These are phyloP conservation scores for Sorex fumeus DNA, from an alignment of 2,113 vertebrate genomes.

Conservation along the genomic window DNA sequence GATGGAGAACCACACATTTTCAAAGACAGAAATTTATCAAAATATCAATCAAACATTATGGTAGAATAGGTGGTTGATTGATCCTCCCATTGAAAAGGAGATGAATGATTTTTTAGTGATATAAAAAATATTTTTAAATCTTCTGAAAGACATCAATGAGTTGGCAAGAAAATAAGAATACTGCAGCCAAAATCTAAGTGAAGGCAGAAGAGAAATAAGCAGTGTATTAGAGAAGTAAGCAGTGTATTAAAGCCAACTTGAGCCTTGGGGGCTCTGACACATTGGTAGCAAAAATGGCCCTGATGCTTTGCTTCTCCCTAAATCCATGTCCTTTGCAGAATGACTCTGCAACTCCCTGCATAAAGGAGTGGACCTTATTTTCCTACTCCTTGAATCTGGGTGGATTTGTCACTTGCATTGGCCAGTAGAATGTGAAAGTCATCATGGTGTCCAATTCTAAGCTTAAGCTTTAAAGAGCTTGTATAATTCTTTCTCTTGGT, in stretches of 20 bases:
- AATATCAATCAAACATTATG: slow-evolving; percentile 6
- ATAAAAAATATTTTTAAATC: slow-evolving; percentile 7
- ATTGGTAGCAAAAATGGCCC: background rate
- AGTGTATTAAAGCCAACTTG: background rate
- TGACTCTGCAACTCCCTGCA: slow-evolving; percentile 51
- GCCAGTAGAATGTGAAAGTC: background rate
- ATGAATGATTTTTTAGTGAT: background rate
- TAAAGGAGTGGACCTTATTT: background rate
- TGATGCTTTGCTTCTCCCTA: background rate
- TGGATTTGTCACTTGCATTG: slow-evolving; percentile 22
- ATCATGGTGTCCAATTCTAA: background rate
- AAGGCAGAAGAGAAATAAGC: slow-evolving; percentile 36
- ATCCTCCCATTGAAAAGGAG: slow-evolving; percentile 46
- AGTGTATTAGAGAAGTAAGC: slow-evolving; percentile 28
- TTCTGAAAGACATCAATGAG: slow-evolving; percentile 60
- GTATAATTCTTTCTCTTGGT: background rate
- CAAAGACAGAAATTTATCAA: slow-evolving; percentile 40
- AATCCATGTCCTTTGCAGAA: background rate
- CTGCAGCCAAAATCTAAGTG: slow-evolving; percentile 30
- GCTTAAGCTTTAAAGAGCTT: background rate
- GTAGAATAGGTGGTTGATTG: background rate
- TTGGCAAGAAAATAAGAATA: slow-evolving; percentile 61
- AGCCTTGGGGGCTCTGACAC: background rate
- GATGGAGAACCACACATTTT: background rate
- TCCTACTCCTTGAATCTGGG: background rate